Percentiles rank a stretch among this genome's conserved stretches.
Evolutionary conservation across 2,797 vertebrate genomes (phyloP).

Genomic region (Chanos chanos): DNA sequence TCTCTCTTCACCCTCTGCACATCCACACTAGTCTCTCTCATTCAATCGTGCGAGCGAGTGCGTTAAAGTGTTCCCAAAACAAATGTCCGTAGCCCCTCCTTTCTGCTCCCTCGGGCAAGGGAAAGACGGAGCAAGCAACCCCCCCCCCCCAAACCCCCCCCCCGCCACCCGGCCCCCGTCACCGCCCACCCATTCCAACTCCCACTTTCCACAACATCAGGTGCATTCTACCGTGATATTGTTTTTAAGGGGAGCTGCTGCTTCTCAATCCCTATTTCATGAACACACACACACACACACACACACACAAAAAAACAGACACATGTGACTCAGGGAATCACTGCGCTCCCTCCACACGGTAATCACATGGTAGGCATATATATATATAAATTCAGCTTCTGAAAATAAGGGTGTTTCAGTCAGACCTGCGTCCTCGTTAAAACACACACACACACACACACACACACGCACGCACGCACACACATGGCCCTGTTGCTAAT

Average conservation of each 20-base stretch:
- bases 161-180: conserved; percentile 38
- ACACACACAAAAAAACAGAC: conserved; percentile 11
- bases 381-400: too few relatives aligned
- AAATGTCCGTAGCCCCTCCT: conserved; percentile 53
- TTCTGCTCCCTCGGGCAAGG: conserved; percentile 39
- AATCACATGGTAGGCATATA: conserved; percentile 8
- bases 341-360: conserved; percentile 1
- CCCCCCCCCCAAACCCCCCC: conserved; percentile 34
- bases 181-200: conserved; percentile 56
- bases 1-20: conserved; percentile 40
- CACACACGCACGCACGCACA: too few relatives aligned
- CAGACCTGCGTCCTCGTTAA: too few relatives aligned
- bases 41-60: conserved; percentile 59
- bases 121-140: conserved; percentile 24
- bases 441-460: too few relatives aligned
- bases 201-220: conserved; percentile 53
- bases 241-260: conserved; percentile 50
- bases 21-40: conserved; percentile 51
- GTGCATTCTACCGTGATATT: conserved; percentile 67
- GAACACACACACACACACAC: background rate
- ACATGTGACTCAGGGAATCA: background rate
- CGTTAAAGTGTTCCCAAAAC: conserved; percentile 60
- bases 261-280: conserved; percentile 23
- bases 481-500: conserved; percentile 50
- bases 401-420: too few relatives aligned